These are phyloP conservation scores for Apostichopus leukothele DNA, from an alignment of 53 echinoderm and acorn worm genomes.

Conservation along the genomic window DNA sequence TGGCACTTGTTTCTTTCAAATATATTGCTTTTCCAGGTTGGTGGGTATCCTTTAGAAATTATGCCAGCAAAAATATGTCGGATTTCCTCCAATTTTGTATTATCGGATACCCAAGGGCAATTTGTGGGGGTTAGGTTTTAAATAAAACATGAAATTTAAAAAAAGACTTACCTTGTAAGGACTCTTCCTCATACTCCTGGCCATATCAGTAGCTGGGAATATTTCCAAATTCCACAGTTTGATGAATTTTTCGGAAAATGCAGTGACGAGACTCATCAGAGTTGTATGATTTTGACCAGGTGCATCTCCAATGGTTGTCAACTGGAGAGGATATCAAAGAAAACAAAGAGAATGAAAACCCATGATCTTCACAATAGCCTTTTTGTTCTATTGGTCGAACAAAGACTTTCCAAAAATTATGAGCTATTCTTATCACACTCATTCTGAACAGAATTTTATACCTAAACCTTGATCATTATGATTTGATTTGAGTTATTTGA, in stretches of 20 bases:
- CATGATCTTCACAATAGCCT: too few relatives aligned
- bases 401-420: too few relatives aligned
- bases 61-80: neutral
- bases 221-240: constrained; percentile 34
- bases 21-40: too few relatives aligned
- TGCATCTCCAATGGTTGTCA: neutral
- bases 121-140: neutral
- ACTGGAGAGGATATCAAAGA: neutral
- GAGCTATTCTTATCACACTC: too few relatives aligned
- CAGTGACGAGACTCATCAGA: constrained; percentile 34
- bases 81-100: neutral
- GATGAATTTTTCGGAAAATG: constrained; percentile 37
- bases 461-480: too few relatives aligned
- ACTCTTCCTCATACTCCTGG: neutral
- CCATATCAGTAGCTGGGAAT: constrained; percentile 11
- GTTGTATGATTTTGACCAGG: constrained; percentile 20
- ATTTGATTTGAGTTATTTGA: too few relatives aligned
- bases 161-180: constrained; percentile 19
- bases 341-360: too few relatives aligned
- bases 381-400: too few relatives aligned
- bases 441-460: too few relatives aligned
- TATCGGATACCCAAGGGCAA: neutral
- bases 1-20: too few relatives aligned
- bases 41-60: neutral
- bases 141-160: neutral